Evolutionary conservation across 37 sponge, comb jelly and placozoan genomes (phyloP).

Genomic region (Corticium candelabrum): DNA sequence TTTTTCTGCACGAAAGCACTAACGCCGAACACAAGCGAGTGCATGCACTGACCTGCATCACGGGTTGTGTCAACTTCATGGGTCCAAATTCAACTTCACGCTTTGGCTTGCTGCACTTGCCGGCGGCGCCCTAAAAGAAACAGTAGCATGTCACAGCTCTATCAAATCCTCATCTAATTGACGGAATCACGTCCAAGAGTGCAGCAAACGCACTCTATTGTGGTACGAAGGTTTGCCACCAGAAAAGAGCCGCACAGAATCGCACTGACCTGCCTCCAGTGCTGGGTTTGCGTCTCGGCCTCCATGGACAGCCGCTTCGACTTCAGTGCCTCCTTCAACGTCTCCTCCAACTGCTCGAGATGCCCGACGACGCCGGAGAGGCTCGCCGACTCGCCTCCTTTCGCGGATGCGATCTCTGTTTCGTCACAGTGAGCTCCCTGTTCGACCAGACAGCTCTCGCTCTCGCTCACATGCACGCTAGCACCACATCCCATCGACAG

Average conservation of each 20-base stretch:
- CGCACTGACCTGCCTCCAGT: neutral
- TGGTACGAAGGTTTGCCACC: too few relatives aligned
- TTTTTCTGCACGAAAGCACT: too few relatives aligned
- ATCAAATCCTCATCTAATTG: too few relatives aligned
- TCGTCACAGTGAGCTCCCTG: neutral
- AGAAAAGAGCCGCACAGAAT: too few relatives aligned
- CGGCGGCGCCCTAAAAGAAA: too few relatives aligned
- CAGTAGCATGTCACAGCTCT: too few relatives aligned
- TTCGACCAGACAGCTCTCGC: neutral
- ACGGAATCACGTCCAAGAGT: too few relatives aligned
- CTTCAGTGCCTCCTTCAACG: neutral
- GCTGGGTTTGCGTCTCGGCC: neutral
- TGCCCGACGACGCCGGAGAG: constrained; percentile 1
- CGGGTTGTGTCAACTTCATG: neutral
- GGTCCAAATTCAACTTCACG: neutral
- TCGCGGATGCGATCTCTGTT: too few relatives aligned
- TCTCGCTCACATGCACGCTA: neutral
- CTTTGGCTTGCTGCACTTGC: neutral
- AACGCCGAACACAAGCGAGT: too few relatives aligned
- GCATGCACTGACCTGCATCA: too few relatives aligned
- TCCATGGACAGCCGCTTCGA: neutral
- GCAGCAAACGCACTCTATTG: too few relatives aligned
- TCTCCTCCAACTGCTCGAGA: neutral
- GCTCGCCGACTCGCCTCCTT: neutral
- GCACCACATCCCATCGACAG: constrained; percentile 1